Base-by-base conservation (phyloP, 2,113 vertebrate genomes). In the Zosterops japonicus region DNA sequence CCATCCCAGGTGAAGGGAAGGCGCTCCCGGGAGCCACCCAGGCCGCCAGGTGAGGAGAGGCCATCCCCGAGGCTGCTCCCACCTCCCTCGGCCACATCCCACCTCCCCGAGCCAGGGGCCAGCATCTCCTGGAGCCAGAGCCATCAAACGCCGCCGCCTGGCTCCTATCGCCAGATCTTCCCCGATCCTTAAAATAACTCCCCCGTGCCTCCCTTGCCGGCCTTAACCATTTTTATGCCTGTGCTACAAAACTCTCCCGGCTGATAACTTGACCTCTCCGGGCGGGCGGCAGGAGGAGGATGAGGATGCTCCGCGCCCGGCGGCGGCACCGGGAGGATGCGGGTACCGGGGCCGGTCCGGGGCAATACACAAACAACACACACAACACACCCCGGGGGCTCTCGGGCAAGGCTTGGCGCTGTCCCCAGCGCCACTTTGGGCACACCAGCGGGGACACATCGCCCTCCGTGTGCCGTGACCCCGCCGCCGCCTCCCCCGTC, bases 111-210 rank as follows among this genome's bases (percentile, higher is more conserved):
- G 70, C 70, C 70, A 25, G 70, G 46, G 61, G 70, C 87, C 78
- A 69, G 39, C 87, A 60, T 61, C 70, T 47, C 78, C 61, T 31
- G 47, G 11, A 76, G 86, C 67, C 87, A 20, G n/a, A 76, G 83
- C 83, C 89, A 87, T 89, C 95, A 67, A 69, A 74, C 89, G 89
- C 87, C 69, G 89, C 93, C 69, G 90, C 84, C 91, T 39, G 83
- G 13, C 88, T 71, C 23, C 27, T 24, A 44, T 89, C 83, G 83
- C 87, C 92, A 95, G 27, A 79, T 74, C 92, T 59, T 69, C 53
- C 77, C 94, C n/a, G 57, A 24, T 83, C 89, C 97, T 95, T 85
- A 87, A 96, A 93, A 93, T 74, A 84, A 81, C 83, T 71, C 87
- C 41, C 81, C 81, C 39, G 72, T 24, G 87, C 80, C 93, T 87